Evolutionary conservation across 2,113 vertebrate genomes (phyloP), one percentile per base, ranked within the genome.

Genomic region (Pavo muticus): DNA sequence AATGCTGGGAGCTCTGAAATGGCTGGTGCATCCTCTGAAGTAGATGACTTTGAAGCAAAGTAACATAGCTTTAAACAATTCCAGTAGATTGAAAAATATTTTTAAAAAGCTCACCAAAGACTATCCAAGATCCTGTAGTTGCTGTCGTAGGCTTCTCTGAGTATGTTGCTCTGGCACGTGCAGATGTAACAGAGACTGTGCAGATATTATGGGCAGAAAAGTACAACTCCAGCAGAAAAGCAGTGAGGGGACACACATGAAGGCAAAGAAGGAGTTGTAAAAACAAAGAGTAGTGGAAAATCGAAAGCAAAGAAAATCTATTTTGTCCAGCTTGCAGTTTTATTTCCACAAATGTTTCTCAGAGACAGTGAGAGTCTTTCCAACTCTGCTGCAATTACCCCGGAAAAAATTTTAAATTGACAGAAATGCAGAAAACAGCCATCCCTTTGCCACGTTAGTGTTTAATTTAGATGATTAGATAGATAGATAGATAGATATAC

Each of bases 1-100:
- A 98, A 98, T 97, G 94, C 77, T 77, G 5, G 32, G 79, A 93
- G 57, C 70, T 92, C 86, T 87, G 83, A 90, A 94, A 89, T 60
- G 70, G 52, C 72, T 82, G 44, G 48, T 74, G 50, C 80, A 91
- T 91, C 39, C 92, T 95, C 89, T 96, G 77, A 95, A 97, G 76
- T 83, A 73, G 89, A 80, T 14, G 91, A 71, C 72, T 94, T 93
- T 88, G 39, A 91, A 72, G 83, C 74, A 91, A 80, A n/a, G 5
- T 88, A 89, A 94, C 37, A 65, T 20, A 87, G n/a, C 29, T 69
- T 91, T 86, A 94, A 74, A 69, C 12, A 57, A 35, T 87, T 95
- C 59, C 32, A 60, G 73, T 37, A 68, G 78, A 89, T 24, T 56
- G 30, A 48, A 94, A 91, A 80, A 57, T 25, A 60, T 45, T 87